Conservation (phyloP, 2,797 vertebrate genomes). For the Bucorvus abyssinicus region DNA sequence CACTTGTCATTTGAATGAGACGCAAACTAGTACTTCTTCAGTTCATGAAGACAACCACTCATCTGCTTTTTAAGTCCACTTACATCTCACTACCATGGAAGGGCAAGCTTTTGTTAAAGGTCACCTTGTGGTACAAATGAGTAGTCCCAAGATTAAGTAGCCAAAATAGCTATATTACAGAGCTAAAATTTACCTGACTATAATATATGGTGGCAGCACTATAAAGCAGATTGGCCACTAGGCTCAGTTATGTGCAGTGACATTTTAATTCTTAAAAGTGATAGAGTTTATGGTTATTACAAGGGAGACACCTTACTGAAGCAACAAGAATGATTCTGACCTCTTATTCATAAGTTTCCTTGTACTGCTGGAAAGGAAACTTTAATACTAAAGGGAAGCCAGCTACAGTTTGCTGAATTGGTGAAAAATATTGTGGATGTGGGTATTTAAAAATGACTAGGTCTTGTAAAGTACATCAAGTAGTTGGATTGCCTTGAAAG, state of each 20-base stretch:
- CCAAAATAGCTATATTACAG: background rate
- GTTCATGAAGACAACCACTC: background rate
- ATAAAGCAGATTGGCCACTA: background rate
- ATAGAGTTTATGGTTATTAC: background rate
- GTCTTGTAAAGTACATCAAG: background rate
- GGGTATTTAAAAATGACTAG: background rate
- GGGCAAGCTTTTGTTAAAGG: background rate
- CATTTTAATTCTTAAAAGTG: background rate
- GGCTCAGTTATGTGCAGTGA: background rate
- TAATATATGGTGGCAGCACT: background rate
- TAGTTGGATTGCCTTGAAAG: background rate
- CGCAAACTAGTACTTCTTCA: constrained; percentile 45
- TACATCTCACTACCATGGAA: background rate
- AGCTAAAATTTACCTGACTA: background rate
- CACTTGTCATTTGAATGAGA: constrained; percentile 66
- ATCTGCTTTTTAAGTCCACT: constrained; percentile 25
- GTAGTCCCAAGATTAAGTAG: background rate
- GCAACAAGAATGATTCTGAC: background rate
- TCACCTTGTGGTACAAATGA: background rate
- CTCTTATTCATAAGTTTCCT: background rate
- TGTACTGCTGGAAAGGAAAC: background rate
- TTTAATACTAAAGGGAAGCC: background rate
- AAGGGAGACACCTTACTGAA: background rate
- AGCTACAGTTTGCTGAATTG: background rate
- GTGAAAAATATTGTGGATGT: background rate